Evolutionary conservation across 2,888 invertebrate genomes (phyloP), one percentile per base, ranked within the genome.

Genomic region (Xestoiulus laeticollis): DNA sequence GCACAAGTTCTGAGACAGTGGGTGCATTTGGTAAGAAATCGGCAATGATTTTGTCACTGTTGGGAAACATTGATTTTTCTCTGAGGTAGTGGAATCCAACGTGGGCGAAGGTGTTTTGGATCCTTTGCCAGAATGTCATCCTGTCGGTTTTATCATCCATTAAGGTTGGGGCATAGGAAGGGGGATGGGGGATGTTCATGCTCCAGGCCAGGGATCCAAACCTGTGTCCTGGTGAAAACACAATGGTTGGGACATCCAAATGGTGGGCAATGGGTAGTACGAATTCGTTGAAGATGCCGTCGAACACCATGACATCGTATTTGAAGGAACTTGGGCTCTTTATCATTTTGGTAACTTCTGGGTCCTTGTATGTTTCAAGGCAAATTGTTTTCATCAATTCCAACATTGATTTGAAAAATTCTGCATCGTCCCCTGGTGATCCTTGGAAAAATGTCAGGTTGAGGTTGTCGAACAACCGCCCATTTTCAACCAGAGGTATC

Each of bases 211-310:
- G 4, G 10, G 22, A 48, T 5, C 10, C 10, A 26, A 87, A 44
- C 19, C 38, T 26, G 44, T 10, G 12, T 4, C 38, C 83, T 19
- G 87, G 38, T 12, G 87, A 87, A 14, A 87, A 83, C 2, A 43
- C 26, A 19, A 87, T 43, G 22, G 26, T 85, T 10, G 87, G 48
- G 38, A 43, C n/a, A 12, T 48, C 84, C 30, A 87, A 38, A 16
- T 30, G 44, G 12, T 87, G 85, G 14, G 26, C 87, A 1, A 87
- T 26, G 10, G 87, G 43, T 26, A 88, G 48, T 26, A 48, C 30
- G 48, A 26, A 88, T 6, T 88, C 88, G 33, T 86, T 86, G 82
- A 88, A 86, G 14, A 86, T n/a, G 19, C 78, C 44, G 32, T 88
- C 88, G 83, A 88, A 30, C 6, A 88, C 16, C 16, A 86, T 44